phyloP scores from a whole-genome alignment of 2,797 vertebrate species.

The Todus mexicanus region DNA sequence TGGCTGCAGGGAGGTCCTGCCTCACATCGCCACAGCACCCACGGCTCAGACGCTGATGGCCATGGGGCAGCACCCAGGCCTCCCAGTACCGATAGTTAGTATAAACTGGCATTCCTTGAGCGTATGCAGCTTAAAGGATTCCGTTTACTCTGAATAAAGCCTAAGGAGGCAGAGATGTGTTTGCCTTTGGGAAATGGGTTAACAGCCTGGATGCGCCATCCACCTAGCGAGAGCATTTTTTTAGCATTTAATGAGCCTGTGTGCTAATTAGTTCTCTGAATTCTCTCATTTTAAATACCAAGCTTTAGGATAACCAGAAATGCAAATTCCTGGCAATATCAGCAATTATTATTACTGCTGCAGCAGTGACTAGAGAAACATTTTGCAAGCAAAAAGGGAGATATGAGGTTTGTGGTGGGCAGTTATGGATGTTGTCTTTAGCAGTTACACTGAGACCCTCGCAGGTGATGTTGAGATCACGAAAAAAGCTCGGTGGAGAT shows the following conservation, averaged over 20 bases:
- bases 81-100: not conserved
- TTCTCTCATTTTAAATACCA: not conserved
- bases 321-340: not conserved
- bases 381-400: not conserved
- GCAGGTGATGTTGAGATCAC: not conserved
- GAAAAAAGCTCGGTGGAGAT: not conserved
- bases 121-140: not conserved
- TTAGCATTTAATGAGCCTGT: constrained; percentile 10
- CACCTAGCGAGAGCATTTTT: not conserved
- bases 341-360: not conserved
- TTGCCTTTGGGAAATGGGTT: constrained; percentile 17
- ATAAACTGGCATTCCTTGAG: rapidly evolving
- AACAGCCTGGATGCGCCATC: not conserved
- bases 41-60: not conserved
- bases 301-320: constrained; percentile 14
- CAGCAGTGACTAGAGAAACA: not conserved
- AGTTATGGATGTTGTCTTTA: not conserved
- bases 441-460: not conserved
- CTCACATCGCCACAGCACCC: rapidly evolving
- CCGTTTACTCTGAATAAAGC: not conserved
- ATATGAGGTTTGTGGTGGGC: rapidly evolving
- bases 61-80: not conserved
- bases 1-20: not conserved
- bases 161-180: not conserved
- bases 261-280: constrained; percentile 30